A percentile compares a stretch with the other conserved stretches of the same genome.
Evolutionary conservation across 2,888 invertebrate species (phyloP).

Genomic region (Nebria brevicollis): DNA sequence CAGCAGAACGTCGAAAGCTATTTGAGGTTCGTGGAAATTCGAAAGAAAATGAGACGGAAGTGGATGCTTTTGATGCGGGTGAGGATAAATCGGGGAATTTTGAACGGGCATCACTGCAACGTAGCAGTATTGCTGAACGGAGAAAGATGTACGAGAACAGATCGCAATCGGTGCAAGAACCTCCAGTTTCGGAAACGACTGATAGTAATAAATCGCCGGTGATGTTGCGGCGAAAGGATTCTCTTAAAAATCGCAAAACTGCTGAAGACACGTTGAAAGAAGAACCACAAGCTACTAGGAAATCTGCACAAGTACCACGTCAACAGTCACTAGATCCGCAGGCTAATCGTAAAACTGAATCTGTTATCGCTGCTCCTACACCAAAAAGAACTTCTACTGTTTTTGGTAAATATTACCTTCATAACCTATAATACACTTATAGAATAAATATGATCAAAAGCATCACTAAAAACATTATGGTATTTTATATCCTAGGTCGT

Average conservation of each 20-base stretch:
- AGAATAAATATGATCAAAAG: not conserved
- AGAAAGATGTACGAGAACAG: conserved; percentile 81
- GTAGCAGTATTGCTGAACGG: conserved; percentile 80
- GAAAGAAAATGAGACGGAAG: conserved; percentile 59
- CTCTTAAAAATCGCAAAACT: conserved; percentile 72
- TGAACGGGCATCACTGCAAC: conserved; percentile 70
- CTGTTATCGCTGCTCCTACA: conserved; percentile 66
- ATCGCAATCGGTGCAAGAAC: conserved; percentile 73
- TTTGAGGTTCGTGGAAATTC: conserved; percentile 67
- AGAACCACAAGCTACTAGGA: conserved; percentile 60
- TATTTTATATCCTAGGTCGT: conserved; percentile 66
- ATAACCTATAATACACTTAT: conserved; percentile 2
- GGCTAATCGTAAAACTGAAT: conserved; percentile 60
- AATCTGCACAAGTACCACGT: conserved; percentile 62
- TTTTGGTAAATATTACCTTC: conserved; percentile 69
- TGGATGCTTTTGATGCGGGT: conserved; percentile 64
- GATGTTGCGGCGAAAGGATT: conserved; percentile 77
- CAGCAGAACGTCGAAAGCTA: conserved; percentile 81
- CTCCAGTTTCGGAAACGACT: conserved; percentile 69
- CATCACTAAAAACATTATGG: not conserved
- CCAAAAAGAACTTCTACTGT: conserved; percentile 88
- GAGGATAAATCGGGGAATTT: conserved; percentile 66
- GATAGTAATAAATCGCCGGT: conserved; percentile 74
- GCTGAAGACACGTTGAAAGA: conserved; percentile 62
- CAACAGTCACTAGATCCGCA: conserved; percentile 66